Conservation (phyloP, 2,113 vertebrate species). For the Mesoclemmys tuberculata region DNA sequence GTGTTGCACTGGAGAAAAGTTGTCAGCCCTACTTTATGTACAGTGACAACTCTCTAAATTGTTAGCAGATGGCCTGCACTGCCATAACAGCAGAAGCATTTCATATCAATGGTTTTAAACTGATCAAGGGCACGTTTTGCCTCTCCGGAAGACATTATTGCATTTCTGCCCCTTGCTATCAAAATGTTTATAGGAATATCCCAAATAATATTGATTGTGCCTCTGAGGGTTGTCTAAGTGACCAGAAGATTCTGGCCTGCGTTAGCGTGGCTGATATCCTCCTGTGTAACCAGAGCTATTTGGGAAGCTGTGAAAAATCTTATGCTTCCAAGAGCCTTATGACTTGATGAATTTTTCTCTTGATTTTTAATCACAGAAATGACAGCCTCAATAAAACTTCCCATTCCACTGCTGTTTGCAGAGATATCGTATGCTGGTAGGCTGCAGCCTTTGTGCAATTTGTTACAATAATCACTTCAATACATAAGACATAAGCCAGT, state of each 20-base stretch:
- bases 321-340: background rate
- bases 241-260: background rate
- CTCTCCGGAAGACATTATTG: background rate
- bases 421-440: background rate
- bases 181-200: background rate
- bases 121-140: background rate
- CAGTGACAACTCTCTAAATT: background rate
- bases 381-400: background rate
- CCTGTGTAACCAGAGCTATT: background rate
- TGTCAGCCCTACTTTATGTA: rapidly evolving
- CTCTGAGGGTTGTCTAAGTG: background rate
- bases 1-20: background rate
- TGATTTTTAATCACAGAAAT: background rate
- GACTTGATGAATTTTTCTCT: background rate
- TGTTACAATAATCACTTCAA: background rate
- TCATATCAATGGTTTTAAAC: background rate
- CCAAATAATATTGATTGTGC: background rate
- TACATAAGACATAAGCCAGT: background rate
- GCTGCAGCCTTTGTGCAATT: background rate
- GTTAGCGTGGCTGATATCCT: too few species aligned
- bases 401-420: background rate
- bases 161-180: background rate
- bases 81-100: background rate
- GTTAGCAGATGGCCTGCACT: background rate
- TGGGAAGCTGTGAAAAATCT: background rate